A percentile compares a stretch with the other conserved stretches of the same genome.
Conservation (phyloP, 2,888 invertebrate genomes). For the Tipula confusa region DNA sequence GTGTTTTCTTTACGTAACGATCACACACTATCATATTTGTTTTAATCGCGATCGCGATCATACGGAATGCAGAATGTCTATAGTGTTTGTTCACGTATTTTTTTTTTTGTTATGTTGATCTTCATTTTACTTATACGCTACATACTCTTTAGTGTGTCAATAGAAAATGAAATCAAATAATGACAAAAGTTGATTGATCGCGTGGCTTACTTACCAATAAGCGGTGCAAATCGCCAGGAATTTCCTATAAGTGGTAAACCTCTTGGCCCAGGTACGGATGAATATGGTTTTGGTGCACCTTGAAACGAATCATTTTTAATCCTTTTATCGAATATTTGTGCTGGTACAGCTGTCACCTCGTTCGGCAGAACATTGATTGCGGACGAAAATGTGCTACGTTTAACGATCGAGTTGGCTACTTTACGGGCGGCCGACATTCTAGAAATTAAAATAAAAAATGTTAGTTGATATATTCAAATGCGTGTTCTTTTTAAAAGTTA, state of each 20-base stretch:
- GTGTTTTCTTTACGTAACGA: not conserved
- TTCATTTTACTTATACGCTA: not conserved
- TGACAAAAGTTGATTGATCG: not conserved
- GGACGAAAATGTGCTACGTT: constrained; percentile 44
- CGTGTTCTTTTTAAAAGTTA: not conserved
- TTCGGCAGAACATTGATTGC: constrained; percentile 38
- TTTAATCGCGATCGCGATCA: not conserved
- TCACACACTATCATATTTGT: not conserved
- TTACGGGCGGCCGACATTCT: not conserved
- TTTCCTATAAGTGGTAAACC: constrained; percentile 71
- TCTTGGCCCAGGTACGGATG: constrained; percentile 69
- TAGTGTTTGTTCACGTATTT: not conserved
- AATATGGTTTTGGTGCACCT: constrained; percentile 52
- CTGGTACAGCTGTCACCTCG: constrained; percentile 37
- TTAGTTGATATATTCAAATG: not conserved
- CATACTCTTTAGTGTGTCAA: not conserved
- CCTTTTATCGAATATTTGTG: not conserved
- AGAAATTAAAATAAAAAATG: too few species aligned
- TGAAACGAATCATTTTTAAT: constrained; percentile 16
- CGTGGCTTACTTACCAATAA: constrained; percentile 54
- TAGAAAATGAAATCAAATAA: not conserved
- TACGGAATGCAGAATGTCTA: not conserved
- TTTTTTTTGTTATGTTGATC: not conserved
- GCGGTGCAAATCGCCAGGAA: constrained; percentile 72
- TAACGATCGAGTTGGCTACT: constrained; percentile 35